Evolutionary conservation across 2,113 vertebrate species (phyloP).

Genomic region (Pseudolaguvia tuberculata): DNA sequence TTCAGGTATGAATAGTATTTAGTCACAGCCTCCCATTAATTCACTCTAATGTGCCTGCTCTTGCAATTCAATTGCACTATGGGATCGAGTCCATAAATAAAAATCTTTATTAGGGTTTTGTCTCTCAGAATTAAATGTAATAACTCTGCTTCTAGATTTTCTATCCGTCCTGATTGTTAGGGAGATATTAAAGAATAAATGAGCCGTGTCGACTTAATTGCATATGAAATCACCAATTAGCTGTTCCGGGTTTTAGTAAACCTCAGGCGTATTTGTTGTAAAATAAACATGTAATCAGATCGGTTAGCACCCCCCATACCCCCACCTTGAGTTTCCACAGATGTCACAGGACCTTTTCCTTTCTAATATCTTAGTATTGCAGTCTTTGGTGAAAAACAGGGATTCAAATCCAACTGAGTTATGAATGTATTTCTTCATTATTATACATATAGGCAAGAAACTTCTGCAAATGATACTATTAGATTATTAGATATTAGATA

Average conservation of each 20-base stretch:
- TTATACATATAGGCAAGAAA: too few species aligned
- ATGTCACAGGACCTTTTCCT: neutral
- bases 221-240: conserved; percentile 19
- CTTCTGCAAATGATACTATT: too few species aligned
- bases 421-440: too few species aligned
- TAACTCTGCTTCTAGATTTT: conserved; percentile 9
- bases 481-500: too few species aligned
- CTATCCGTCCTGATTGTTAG: conserved; percentile 10
- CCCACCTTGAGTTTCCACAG: neutral
- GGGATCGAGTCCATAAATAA: conserved; percentile 18
- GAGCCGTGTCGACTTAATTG: conserved; percentile 13
- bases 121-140: neutral
- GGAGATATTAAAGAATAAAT: conserved; percentile 16
- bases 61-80: conserved; percentile 1
- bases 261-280: conserved; percentile 30
- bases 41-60: conserved; percentile 7
- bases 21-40: neutral
- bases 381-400: neutral
- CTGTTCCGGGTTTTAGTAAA: conserved; percentile 2
- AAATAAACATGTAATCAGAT: conserved; percentile 40
- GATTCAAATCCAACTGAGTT: too few species aligned
- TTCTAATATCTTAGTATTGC: neutral
- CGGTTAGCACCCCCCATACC: neutral
- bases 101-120: conserved; percentile 19
- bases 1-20: conserved; percentile 30